phyloP scores from a whole-genome alignment of 2,888 invertebrate genomes.

The Chymomyza fuscimana region DNA sequence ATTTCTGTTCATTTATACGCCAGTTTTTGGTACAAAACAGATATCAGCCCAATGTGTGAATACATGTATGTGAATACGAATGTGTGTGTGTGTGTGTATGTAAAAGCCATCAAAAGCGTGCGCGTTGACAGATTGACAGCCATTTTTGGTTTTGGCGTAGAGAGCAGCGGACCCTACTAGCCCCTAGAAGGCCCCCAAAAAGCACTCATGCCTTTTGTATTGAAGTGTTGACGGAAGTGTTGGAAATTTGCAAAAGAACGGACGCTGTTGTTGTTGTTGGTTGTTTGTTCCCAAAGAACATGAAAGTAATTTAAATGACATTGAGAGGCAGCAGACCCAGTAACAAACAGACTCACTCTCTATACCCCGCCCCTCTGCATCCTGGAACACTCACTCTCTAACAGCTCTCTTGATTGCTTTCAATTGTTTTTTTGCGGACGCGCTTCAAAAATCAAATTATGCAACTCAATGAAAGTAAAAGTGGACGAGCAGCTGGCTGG shows the following conservation, averaged over 20 bases:
- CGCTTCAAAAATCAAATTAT: constrained; percentile 40
- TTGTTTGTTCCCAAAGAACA: constrained; percentile 45
- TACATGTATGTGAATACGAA: too few relatives aligned
- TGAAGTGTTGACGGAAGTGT: constrained; percentile 72
- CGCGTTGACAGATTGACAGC: constrained; percentile 71
- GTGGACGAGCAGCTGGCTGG: constrained; percentile 17
- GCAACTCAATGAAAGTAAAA: constrained; percentile 56
- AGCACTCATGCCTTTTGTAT: constrained; percentile 43
- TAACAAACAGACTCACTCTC: not conserved
- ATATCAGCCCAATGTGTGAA: constrained; percentile 29
- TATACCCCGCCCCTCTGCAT: not conserved
- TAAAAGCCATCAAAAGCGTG: constrained; percentile 32
- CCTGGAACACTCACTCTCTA: constrained; percentile 8
- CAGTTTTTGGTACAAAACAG: constrained; percentile 43
- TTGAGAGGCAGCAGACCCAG: constrained; percentile 7
- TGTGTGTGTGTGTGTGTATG: constrained; percentile 31
- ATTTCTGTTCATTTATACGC: constrained; percentile 54
- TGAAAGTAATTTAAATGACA: constrained; percentile 65
- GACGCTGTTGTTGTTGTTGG: constrained; percentile 22
- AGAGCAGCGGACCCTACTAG: not conserved
- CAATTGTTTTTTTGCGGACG: constrained; percentile 54
- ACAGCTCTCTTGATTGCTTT: constrained; percentile 55
- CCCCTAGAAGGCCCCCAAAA: not conserved
- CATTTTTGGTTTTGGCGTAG: constrained; percentile 45
- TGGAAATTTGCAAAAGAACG: constrained; percentile 60